phyloP scores from a whole-genome alignment of 2,888 invertebrate species.

The Lithophane socia region DNA sequence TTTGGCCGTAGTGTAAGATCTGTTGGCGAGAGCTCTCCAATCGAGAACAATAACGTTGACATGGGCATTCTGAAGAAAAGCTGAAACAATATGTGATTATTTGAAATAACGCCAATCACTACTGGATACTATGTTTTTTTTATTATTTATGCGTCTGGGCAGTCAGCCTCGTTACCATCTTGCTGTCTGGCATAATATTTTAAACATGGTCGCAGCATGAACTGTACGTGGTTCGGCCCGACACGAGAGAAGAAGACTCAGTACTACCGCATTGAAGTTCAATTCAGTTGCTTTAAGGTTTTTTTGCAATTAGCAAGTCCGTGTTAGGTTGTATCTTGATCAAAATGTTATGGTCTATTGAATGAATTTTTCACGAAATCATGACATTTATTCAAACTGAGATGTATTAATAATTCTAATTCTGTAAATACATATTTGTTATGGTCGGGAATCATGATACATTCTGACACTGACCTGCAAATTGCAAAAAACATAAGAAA shows the following conservation, averaged over 20 bases:
- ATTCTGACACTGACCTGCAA: too few species aligned
- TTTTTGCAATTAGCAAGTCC: too few species aligned
- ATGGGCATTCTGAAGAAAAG: conserved; percentile 75
- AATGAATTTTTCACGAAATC: too few species aligned
- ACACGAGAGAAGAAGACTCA: background rate
- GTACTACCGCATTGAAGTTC: background rate
- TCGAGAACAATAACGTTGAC: conserved; percentile 85
- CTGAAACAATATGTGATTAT: conserved; percentile 65
- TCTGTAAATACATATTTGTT: too few species aligned
- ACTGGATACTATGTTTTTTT: background rate
- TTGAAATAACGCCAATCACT: background rate
- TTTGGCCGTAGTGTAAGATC: conserved; percentile 79
- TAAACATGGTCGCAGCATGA: background rate
- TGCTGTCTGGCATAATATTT: background rate
- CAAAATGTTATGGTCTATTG: too few species aligned
- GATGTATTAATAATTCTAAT: too few species aligned
- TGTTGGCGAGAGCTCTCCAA: conserved; percentile 81
- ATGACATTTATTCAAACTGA: too few species aligned
- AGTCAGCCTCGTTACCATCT: background rate
- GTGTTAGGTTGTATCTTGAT: too few species aligned
- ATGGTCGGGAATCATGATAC: too few species aligned
- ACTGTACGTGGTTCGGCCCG: too few species aligned
- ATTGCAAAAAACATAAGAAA: too few species aligned
- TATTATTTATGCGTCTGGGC: too few species aligned
- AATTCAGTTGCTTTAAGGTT: background rate